Percentiles rank a stretch among this genome's conserved stretches.
Conservation (phyloP, 1,140 invertebrate genomes). For the Melipona quadrifasciata region DNA sequence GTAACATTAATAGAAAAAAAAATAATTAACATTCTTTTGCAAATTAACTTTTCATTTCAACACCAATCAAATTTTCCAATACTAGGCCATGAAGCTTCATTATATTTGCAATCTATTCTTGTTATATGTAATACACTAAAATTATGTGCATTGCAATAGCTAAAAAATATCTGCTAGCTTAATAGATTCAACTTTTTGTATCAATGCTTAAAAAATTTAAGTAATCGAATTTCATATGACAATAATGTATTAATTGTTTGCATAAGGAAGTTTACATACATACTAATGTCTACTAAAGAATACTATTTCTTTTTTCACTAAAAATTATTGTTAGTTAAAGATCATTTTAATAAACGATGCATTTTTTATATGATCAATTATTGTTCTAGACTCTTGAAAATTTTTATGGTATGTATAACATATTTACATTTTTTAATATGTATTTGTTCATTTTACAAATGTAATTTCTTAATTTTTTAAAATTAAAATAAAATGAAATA, state of each 20-base stretch:
- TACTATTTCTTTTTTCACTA: conserved; percentile 32
- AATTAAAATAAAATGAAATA: background rate
- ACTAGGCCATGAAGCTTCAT: background rate
- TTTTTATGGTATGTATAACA: background rate
- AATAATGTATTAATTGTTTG: conserved; percentile 50
- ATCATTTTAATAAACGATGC: conserved; percentile 20
- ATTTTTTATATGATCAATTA: conserved; percentile 26
- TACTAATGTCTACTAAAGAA: conserved; percentile 24
- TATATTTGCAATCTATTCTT: conserved; percentile 6
- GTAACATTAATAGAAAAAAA: conserved; percentile 1
- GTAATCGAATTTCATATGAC: conserved; percentile 52
- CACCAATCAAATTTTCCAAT: background rate
- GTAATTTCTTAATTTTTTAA: background rate
- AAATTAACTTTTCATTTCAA: conserved; percentile 17
- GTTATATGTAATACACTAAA: background rate
- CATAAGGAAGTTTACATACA: conserved; percentile 47
- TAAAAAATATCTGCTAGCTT: conserved; percentile 14
- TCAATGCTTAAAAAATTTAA: conserved; percentile 41
- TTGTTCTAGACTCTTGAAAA: conserved; percentile 29
- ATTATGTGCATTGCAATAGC: conserved; percentile 1
- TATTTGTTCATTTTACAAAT: background rate
- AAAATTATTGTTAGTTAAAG: conserved; percentile 29
- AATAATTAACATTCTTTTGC: conserved; percentile 2
- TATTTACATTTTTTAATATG: background rate
- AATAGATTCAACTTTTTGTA: conserved; percentile 24